Percentiles rank a stretch among this genome's conserved stretches.
phyloP scores from a whole-genome alignment of 2,797 vertebrate species.

The Scyliorhinus canicula region DNA sequence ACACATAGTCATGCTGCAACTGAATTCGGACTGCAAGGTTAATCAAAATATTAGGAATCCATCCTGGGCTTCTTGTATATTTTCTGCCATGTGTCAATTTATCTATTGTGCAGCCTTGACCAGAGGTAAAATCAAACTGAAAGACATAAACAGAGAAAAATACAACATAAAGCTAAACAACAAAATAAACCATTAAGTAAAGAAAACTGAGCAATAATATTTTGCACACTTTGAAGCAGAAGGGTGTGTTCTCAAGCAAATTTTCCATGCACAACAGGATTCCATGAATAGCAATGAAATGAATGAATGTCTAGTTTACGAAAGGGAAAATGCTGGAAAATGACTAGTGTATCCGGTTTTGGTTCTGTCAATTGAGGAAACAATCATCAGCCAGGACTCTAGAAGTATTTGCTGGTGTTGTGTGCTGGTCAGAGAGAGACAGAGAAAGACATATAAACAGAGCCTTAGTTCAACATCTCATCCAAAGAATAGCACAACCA shows the following conservation, averaged over 20 bases:
- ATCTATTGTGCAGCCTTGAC: background rate
- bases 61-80: background rate
- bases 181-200: background rate
- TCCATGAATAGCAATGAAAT: background rate
- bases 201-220: background rate
- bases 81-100: background rate
- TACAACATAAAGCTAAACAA: background rate
- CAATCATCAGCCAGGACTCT: background rate
- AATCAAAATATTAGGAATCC: background rate
- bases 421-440: no score
- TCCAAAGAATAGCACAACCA: background rate
- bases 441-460: background rate
- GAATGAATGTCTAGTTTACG: no score
- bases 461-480: background rate
- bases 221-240: background rate
- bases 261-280: background rate
- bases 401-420: background rate
- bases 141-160: background rate
- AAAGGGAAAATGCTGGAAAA: no score
- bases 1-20: background rate
- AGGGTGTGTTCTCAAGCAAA: background rate
- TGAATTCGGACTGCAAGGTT: background rate
- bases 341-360: background rate
- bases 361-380: background rate
- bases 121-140: background rate